phyloP scores from a whole-genome alignment of 2,888 invertebrate genomes.

The Andrena fulva region DNA sequence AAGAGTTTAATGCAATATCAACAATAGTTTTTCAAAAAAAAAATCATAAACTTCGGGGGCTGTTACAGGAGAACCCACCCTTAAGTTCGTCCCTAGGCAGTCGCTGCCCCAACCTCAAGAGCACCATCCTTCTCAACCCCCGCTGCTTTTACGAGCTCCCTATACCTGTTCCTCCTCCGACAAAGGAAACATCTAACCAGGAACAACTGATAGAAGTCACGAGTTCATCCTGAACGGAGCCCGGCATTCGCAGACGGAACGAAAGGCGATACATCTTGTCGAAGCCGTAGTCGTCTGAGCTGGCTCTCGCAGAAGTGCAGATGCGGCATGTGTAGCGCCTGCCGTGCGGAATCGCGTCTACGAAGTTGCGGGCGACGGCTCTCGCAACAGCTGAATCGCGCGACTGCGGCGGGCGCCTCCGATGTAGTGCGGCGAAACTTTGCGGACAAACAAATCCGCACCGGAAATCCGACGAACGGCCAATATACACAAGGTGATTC shows the following conservation, averaged over 20 bases:
- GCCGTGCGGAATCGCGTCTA: slow-evolving; percentile 74
- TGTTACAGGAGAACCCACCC: too few relatives aligned
- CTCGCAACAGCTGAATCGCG: slow-evolving; percentile 82
- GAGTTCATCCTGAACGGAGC: neutral
- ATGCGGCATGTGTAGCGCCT: slow-evolving; percentile 70
- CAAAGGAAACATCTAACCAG: neutral
- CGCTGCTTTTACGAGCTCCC: too few relatives aligned
- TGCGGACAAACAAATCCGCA: slow-evolving; percentile 83
- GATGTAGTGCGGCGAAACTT: slow-evolving; percentile 83
- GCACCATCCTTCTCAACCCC: too few relatives aligned
- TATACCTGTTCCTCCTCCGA: too few relatives aligned
- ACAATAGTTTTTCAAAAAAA: too few relatives aligned
- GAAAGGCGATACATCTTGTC: slow-evolving; percentile 70
- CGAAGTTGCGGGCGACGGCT: slow-evolving; percentile 80
- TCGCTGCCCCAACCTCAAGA: too few relatives aligned
- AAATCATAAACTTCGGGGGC: too few relatives aligned
- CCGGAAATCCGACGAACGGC: slow-evolving; percentile 76
- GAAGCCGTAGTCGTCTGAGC: slow-evolving; percentile 62
- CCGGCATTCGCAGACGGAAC: slow-evolving; percentile 22
- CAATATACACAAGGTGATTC: slow-evolving; percentile 67
- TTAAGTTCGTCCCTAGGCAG: too few relatives aligned
- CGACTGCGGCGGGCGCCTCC: slow-evolving; percentile 75
- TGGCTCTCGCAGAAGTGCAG: slow-evolving; percentile 71
- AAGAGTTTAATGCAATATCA: too few relatives aligned
- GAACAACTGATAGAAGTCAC: slow-evolving; percentile 14